These are phyloP conservation scores for Limnephilus marmoratus DNA, from an alignment of 2,888 invertebrate species.

Conservation along the genomic window DNA sequence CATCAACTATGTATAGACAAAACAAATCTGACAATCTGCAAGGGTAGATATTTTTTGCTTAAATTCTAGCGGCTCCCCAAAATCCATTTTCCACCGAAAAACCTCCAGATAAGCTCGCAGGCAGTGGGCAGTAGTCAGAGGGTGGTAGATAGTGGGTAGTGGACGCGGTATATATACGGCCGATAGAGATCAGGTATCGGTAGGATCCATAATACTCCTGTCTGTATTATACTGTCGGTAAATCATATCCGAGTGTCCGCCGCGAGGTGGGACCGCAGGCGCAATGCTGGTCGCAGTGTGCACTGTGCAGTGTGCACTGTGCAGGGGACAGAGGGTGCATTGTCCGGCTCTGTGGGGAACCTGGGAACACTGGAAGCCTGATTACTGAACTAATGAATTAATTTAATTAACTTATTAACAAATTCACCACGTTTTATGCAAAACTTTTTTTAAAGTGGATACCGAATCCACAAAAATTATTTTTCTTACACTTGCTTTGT, in stretches of 20 bases:
- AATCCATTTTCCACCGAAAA: slow-evolving; percentile 13
- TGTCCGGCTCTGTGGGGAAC: neutral
- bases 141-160: neutral
- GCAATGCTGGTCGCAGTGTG: neutral
- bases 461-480: no score
- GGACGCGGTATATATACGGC: neutral
- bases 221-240: neutral
- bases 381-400: neutral
- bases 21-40: neutral
- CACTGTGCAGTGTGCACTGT: neutral
- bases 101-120: neutral
- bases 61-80: neutral
- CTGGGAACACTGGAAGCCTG: neutral
- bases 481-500: no score
- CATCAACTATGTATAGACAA: neutral
- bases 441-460: neutral
- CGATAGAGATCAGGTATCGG: slow-evolving; percentile 33
- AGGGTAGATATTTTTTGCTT: neutral
- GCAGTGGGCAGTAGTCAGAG: neutral
- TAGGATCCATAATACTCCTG: neutral
- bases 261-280: neutral
- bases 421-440: neutral
- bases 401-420: neutral
- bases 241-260: slow-evolving; percentile 29
- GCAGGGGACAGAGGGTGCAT: neutral